Evolutionary conservation across 2,888 invertebrate species (phyloP).

Genomic region (Calameuta pallipes): DNA sequence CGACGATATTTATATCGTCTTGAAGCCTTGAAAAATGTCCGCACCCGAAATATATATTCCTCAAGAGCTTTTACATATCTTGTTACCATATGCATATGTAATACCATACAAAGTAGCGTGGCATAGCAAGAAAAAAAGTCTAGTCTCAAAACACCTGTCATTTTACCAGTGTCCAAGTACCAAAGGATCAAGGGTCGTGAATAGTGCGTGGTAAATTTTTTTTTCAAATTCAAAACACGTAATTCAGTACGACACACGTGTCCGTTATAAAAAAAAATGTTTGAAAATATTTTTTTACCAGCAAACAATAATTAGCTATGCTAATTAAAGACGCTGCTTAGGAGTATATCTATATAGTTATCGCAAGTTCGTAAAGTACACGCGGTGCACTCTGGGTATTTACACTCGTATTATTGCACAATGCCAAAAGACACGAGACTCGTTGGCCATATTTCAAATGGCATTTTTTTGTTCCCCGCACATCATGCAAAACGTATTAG

Average conservation of each 20-base stretch:
- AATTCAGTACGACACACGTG: background rate
- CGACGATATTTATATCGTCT: slow-evolving; percentile 24
- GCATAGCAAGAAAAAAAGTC: background rate
- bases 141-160: background rate
- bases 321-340: background rate
- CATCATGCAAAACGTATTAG: background rate
- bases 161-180: background rate
- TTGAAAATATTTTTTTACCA: too few species aligned
- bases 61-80: slow-evolving; percentile 3
- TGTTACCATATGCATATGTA: background rate
- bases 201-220: background rate
- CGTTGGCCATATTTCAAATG: slow-evolving; percentile 12
- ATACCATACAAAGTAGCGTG: background rate
- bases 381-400: background rate
- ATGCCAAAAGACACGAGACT: background rate
- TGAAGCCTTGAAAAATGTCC: slow-evolving; percentile 11
- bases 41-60: slow-evolving; percentile 13
- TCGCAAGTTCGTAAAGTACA: background rate
- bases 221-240: background rate
- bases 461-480: slow-evolving; percentile 1
- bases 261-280: background rate
- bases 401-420: background rate
- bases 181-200: background rate
- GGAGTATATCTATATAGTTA: background rate
- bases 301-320: background rate